Evolutionary conservation across 2,888 invertebrate species (phyloP), one percentile per base, ranked within the genome.

Genomic region (Aleiodes testaceus): DNA sequence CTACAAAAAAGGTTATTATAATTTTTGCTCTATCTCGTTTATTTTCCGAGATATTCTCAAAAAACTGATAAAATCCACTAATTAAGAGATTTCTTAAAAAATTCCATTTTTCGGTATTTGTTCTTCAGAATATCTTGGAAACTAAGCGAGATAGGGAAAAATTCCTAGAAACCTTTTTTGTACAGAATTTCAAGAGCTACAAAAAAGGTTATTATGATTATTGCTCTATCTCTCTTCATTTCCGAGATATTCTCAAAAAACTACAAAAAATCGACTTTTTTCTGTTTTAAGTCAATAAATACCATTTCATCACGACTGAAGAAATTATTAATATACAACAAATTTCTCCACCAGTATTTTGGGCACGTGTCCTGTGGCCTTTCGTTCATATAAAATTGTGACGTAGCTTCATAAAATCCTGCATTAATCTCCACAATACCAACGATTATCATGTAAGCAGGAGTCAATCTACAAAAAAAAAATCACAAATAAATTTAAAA

Each of bases 321-420:
- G 1, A 89, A 80, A 81, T 89, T 89, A 78, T 89, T 88, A 52
- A 89, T 88, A 77, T 89, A 90, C 1, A 90, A 78, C 3, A 90
- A 53, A 79, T 90, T 90, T 74, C 89, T 84, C 90, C 90, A 90
- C 90, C 90, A 90, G 75, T 89, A 89, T 74, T 88, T 88, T 1
- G 85, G 79, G 75, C 90, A 90, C n/a, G 80, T 74, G 0, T 84
- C 82, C 20, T 88, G 86, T 6, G 86, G 81, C 16, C 80, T 78
- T 77, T 90, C 89, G 11, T 76, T 76, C 61, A 85, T 80, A 70
- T 84, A 78, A 73, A 88, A 86, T 16, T 85, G 80, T 4, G 89
- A 88, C 0, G 82, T 82, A 66, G 87, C 79, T 1, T 80, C 82
- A 66, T 88, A 86, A 79, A 85, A 88, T 0, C 82, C 80, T n/a